phyloP scores from a whole-genome alignment of 2,797 vertebrate genomes.

The Scarus forsteni region DNA sequence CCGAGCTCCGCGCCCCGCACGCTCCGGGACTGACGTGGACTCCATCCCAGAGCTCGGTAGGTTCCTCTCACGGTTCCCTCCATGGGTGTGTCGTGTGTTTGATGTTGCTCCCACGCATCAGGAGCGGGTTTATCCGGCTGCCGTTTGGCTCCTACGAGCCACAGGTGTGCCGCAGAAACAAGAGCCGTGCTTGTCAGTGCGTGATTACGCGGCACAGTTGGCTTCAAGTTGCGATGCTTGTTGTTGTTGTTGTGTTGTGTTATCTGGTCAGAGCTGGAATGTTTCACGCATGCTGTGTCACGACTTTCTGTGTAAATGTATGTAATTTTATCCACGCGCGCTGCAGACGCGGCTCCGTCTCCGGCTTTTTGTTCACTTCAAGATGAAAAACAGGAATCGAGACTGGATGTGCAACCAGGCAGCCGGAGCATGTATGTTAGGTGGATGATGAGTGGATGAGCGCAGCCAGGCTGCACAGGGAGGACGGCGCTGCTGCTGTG shows the following conservation, averaged over 20 bases:
- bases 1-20: conserved; percentile 4
- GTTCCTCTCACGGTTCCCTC: not conserved
- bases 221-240: not conserved
- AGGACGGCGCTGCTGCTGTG: not conserved
- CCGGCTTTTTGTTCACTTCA: not conserved
- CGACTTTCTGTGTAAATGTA: conserved; percentile 41
- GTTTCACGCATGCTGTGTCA: conserved; percentile 7
- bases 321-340: conserved; percentile 17
- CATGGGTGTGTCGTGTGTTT: not conserved
- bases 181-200: not conserved
- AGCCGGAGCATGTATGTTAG: not conserved
- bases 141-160: conserved; percentile 19
- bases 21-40: conserved; percentile 11
- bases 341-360: not conserved
- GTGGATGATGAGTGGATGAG: not conserved
- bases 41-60: conserved; percentile 26
- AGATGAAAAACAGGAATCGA: not conserved
- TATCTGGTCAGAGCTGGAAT: conserved; percentile 1
- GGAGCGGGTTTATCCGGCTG: not conserved
- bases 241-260: not conserved
- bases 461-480: not conserved
- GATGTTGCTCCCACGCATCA: not conserved
- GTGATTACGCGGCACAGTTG: not conserved
- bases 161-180: conserved; percentile 53
- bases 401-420: not conserved